Base-by-base conservation (phyloP, 2,888 invertebrate species). In the Meganola albula region DNA sequence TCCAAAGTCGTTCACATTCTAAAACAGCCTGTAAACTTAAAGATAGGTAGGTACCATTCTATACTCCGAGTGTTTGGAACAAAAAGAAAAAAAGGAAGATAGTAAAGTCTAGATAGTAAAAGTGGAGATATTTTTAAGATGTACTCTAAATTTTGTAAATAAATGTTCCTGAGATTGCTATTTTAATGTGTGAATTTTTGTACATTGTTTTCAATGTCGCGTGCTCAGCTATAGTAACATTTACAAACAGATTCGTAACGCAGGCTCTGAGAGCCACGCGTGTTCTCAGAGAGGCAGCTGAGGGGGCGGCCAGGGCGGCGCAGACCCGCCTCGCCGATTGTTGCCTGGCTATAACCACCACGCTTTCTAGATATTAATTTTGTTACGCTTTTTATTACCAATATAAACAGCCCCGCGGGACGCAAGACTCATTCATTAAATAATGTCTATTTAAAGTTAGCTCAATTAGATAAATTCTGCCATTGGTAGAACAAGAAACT, bases 261-360 rank as follows among this genome's bases (percentile, higher is more conserved):
- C 24, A 31, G 40, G 33, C 26, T 29, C 25, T 27, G 28, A 32
- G 29, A 37, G 20, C 16, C 39, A 36, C 55, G 52, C 61, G 58
- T 59, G 58, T 45, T 37, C 39, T 31, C 40, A 48, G 45, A 51
- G 44, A 43, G 51, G 62, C 67, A 53, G 60, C 59, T 58, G 60
- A 44, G 51, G 54, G 67, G 78, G 73, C 72, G 71, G 64, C 41
- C 34, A 32, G 70, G 75, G 75, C 73, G 75, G 63, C 57, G 40
- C 59, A 12, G 59, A 26, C 50, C 71, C 78, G 79, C 75, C 77
- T 76, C 43, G 52, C 37, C 53, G 58, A 67, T 77, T 69, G 67
- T 61, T 49, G 50, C 44, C 29, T 18, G 27, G 37, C 40, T 40
- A 44, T 46, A 53, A 55, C 45, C 35, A 48, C 50, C 45, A 37